phyloP scores from a whole-genome alignment of 2,888 invertebrate genomes.

The Osmoderma eremita region DNA sequence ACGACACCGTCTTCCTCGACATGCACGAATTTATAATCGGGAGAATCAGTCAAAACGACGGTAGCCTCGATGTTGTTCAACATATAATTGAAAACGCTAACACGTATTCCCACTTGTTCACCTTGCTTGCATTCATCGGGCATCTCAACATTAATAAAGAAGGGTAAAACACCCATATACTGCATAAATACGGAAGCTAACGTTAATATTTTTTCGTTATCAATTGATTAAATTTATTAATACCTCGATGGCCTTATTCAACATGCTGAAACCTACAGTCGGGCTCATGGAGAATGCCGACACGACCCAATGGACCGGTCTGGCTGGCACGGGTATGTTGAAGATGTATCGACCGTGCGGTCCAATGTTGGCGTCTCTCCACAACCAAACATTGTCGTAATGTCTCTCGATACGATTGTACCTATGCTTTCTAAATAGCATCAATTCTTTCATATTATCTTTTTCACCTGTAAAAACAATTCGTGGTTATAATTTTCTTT shows the following conservation, averaged over 20 bases:
- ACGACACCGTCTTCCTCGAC: conserved; percentile 90
- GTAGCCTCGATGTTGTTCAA: conserved; percentile 83
- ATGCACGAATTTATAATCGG: conserved; percentile 90
- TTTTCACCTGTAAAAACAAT: conserved; percentile 52
- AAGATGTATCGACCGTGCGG: conserved; percentile 91
- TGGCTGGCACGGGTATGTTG: conserved; percentile 83
- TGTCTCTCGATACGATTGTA: conserved; percentile 90
- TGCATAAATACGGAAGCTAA: conserved; percentile 58
- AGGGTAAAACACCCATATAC: conserved; percentile 90
- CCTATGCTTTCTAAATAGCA: conserved; percentile 81
- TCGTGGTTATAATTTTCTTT: too few species aligned
- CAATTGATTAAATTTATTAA: background rate
- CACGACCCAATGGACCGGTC: conserved; percentile 92
- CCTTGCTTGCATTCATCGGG: conserved; percentile 85
- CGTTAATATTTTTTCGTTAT: background rate
- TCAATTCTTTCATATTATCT: conserved; percentile 74
- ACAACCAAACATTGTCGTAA: conserved; percentile 95
- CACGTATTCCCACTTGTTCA: conserved; percentile 92
- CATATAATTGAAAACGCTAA: conserved; percentile 95
- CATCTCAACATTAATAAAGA: conserved; percentile 95
- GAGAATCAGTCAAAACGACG: conserved; percentile 85
- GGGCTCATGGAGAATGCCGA: conserved; percentile 92
- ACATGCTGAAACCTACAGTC: conserved; percentile 86
- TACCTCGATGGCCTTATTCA: conserved; percentile 80
- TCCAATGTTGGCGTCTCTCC: conserved; percentile 93